These are phyloP conservation scores for Arctocebus calabarensis DNA, from an alignment of 2,797 vertebrate species.

Conservation along the genomic window DNA sequence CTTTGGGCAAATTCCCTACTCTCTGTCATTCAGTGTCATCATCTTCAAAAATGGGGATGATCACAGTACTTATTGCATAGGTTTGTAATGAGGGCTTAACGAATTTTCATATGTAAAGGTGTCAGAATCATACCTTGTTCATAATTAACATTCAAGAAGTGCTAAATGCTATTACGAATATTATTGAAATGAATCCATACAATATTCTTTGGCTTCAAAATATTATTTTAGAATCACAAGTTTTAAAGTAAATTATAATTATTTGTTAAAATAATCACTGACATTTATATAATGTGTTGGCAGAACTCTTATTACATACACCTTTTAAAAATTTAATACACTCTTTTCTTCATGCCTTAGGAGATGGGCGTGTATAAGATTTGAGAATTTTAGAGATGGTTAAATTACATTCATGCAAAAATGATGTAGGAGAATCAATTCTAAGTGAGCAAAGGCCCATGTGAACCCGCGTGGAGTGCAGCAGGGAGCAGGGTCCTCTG, in stretches of 20 bases:
- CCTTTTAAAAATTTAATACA: background rate
- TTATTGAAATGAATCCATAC: background rate
- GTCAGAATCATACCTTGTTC: background rate
- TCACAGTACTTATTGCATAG: background rate
- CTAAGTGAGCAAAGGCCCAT: background rate
- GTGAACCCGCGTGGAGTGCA: rapidly evolving
- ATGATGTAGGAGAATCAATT: background rate
- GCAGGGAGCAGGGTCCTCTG: background rate
- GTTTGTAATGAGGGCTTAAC: background rate
- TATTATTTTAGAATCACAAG: background rate
- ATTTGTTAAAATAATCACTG: slow-evolving; percentile 39
- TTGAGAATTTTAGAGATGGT: background rate
- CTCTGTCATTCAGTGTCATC: background rate
- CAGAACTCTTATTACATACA: background rate
- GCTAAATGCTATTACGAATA: background rate
- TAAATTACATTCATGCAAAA: background rate
- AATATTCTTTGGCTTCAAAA: background rate
- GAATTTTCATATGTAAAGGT: background rate
- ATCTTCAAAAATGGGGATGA: background rate
- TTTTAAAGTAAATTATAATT: background rate
- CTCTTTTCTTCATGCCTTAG: background rate
- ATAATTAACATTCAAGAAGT: background rate
- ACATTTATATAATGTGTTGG: background rate
- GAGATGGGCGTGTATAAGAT: background rate
- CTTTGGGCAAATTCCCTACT: background rate